Evolutionary conservation across 2,113 vertebrate genomes (phyloP).

Genomic region (Plectropomus leopardus): DNA sequence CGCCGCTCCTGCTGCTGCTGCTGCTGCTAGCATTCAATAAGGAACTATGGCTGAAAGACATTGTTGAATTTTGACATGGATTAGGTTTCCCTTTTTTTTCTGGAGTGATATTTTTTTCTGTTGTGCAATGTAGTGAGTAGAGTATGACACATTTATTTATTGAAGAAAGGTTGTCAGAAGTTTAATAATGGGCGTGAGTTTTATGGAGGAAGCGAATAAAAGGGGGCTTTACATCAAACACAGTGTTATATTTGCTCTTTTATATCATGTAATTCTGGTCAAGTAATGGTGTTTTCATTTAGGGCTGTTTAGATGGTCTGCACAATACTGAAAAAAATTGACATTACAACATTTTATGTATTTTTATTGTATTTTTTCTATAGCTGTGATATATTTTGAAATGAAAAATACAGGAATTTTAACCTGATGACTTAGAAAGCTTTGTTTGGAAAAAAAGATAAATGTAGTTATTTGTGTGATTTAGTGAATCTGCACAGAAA

Average conservation of each 20-base stretch:
- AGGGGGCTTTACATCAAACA: not conserved
- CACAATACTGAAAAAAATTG: too few relatives aligned
- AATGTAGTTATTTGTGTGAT: too few relatives aligned
- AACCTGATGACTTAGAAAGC: too few relatives aligned
- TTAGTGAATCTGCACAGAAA: too few relatives aligned
- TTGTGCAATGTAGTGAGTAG: slow-evolving; percentile 3
- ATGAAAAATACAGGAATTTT: too few relatives aligned
- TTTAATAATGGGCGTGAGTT: slow-evolving; percentile 5
- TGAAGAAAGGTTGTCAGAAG: not conserved
- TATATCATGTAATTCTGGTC: too few relatives aligned
- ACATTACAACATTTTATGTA: too few relatives aligned
- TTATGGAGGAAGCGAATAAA: slow-evolving; percentile 2
- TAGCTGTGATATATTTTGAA: too few relatives aligned
- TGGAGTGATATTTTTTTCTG: slow-evolving; percentile 36
- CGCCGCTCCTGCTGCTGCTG: slow-evolving; percentile 5
- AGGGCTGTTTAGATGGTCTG: too few relatives aligned
- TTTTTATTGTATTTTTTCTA: too few relatives aligned
- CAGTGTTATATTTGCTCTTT: too few relatives aligned
- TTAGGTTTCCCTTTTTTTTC: slow-evolving; percentile 54
- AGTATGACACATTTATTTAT: slow-evolving; percentile 16
- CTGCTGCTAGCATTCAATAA: slow-evolving; percentile 59
- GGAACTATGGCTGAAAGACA: slow-evolving; percentile 51
- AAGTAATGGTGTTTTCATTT: not conserved
- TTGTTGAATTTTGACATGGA: slow-evolving; percentile 66
- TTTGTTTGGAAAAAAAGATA: too few relatives aligned